Percentiles rank a stretch among this genome's conserved stretches.
These are phyloP conservation scores for Oikopleura albicans DNA, from an alignment of 23 tunicate species.

Conservation along the genomic window DNA sequence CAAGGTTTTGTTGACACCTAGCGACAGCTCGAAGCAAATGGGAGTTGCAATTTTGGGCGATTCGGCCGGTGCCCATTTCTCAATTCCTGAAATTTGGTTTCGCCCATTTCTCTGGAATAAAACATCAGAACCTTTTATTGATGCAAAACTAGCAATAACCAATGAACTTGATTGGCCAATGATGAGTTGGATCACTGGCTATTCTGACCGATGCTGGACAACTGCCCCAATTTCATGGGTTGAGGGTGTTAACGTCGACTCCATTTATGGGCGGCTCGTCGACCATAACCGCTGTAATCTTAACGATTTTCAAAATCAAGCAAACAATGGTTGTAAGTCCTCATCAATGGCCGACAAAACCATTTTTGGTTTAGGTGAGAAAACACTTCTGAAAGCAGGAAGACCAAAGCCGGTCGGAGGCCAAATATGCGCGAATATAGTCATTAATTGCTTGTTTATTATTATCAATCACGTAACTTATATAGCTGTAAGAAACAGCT, in stretches of 20 bases:
- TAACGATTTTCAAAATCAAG: not conserved
- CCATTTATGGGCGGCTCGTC: slow-evolving; percentile 5
- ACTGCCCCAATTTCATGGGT: not conserved
- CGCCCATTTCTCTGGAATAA: not conserved
- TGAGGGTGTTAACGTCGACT: not conserved
- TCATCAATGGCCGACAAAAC: not conserved
- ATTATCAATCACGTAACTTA: too few species aligned
- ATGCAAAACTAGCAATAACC: not conserved
- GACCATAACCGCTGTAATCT: not conserved
- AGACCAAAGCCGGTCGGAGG: too few species aligned
- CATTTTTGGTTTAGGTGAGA: not conserved
- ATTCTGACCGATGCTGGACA: not conserved
- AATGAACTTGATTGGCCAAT: slow-evolving; percentile 6
- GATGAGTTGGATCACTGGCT: not conserved
- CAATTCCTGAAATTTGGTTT: slow-evolving; percentile 9
- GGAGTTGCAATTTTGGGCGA: slow-evolving; percentile 7
- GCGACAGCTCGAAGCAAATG: not conserved
- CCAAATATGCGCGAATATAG: too few species aligned
- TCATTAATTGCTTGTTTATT: too few species aligned
- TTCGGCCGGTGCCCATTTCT: slow-evolving; percentile 9
- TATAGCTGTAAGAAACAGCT: too few species aligned
- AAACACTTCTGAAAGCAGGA: too few species aligned
- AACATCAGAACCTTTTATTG: not conserved
- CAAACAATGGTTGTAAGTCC: not conserved
- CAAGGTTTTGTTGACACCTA: too few species aligned